phyloP scores from a whole-genome alignment of 1,140 invertebrate species.

The Popillia japonica region DNA sequence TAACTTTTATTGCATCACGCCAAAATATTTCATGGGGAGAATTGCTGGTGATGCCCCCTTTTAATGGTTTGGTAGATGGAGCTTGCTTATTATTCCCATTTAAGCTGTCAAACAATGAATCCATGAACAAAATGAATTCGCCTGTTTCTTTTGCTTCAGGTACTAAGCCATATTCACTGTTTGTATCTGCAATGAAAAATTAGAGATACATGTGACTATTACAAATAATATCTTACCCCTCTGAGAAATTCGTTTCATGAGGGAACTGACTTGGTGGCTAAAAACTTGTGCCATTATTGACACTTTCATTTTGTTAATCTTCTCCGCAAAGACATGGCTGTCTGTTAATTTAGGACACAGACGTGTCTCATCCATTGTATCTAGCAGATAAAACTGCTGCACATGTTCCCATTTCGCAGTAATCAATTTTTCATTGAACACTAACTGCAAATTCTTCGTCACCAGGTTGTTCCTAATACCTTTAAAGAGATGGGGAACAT shows the following conservation, averaged over 20 bases:
- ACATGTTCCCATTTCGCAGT: conserved; percentile 37
- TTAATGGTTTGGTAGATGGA: conserved; percentile 39
- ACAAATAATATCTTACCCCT: not conserved
- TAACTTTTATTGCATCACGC: conserved; percentile 28
- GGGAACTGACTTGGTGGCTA: conserved; percentile 35
- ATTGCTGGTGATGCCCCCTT: conserved; percentile 38
- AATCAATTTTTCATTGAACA: conserved; percentile 38
- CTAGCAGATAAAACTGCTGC: conserved; percentile 36
- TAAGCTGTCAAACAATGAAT: conserved; percentile 40
- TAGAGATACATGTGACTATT: not conserved
- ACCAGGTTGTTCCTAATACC: conserved; percentile 55
- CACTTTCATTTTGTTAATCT: conserved; percentile 41
- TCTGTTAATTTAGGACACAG: conserved; percentile 38
- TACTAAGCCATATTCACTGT: not conserved
- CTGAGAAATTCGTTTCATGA: conserved; percentile 24
- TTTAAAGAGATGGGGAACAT: conserved; percentile 57
- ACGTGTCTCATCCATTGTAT: conserved; percentile 19
- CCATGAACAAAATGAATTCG: conserved; percentile 9
- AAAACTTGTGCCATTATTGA: conserved; percentile 26
- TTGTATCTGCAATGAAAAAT: conserved; percentile 17
- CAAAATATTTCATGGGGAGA: conserved; percentile 42
- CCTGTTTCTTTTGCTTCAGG: not conserved
- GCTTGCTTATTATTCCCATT: conserved; percentile 41
- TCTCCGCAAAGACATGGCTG: conserved; percentile 12
- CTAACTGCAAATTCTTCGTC: conserved; percentile 51